Conservation (phyloP, 2,113 vertebrate genomes). For the Leptocoma aspasia region DNA sequence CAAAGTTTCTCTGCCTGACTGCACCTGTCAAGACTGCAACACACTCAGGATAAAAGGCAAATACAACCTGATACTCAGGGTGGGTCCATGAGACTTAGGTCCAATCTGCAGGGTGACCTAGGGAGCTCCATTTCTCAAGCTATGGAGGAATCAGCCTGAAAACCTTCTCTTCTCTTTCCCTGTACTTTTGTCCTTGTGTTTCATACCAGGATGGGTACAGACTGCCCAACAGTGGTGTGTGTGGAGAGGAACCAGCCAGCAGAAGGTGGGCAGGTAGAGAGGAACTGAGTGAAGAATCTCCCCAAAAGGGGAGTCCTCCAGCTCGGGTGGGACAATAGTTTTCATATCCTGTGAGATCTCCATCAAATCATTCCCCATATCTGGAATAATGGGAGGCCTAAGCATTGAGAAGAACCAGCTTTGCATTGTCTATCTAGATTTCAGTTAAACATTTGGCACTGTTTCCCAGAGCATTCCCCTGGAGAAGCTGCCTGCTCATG, state of each 20-base stretch:
- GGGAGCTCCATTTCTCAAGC: neutral
- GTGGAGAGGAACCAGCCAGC: neutral
- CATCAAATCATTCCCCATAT: neutral
- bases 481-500: neutral
- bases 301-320: neutral
- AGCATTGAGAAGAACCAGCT: neutral
- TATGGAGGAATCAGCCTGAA: neutral
- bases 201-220: neutral
- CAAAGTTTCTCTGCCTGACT: neutral
- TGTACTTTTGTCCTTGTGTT: neutral
- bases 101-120: neutral
- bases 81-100: neutral
- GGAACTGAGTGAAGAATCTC: neutral
- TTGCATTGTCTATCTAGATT: neutral
- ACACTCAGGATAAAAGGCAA: neutral
- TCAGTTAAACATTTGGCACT: rapidly evolving
- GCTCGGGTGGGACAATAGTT: neutral
- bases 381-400: neutral
- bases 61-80: neutral
- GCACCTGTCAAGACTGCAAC: neutral
- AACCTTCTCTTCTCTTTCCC: neutral
- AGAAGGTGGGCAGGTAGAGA: neutral
- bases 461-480: neutral
- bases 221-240: neutral
- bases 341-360: neutral